Evolutionary conservation across 2,797 vertebrate species (phyloP), one percentile per base, ranked within the genome.

Genomic region (Loriculus beryllinus): DNA sequence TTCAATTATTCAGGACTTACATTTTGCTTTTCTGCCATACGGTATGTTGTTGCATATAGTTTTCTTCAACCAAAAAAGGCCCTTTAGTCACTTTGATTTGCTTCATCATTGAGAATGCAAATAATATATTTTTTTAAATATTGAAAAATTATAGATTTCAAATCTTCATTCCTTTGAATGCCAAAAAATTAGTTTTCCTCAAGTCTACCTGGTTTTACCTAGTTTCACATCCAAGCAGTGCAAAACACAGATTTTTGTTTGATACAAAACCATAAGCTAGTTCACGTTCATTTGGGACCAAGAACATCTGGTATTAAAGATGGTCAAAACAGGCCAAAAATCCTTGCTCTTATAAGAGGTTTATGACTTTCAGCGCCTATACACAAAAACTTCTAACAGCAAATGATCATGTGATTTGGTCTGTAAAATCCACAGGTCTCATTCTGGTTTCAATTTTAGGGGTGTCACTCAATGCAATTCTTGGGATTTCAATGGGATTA

Each of bases 371-470:
- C 20, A 37, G 15, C 39, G 31, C 51, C 42, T 40, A 31, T 59
- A 26, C 26, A n/a, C 28, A 63, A 25, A 45, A 84, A 74, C 37
- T 64, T 86, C 33, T 69, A 63, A 84, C 5, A 76, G 35, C 54
- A 86, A 77, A n/a, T 52, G 29, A 19, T 57, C 40, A 56, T 68
- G 71, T 74, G 65, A 67, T 60, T 87, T 64, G 19, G 11, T 59
- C 19, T n/a, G 14, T 54, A 40, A 78, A 90, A 88, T 75, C 22
- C 31, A 57, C 68, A 80, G 77, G 29, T 88, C 31, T 79, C 26
- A 21, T 67, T 88, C 82, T 96, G 83, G 25, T 77, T 90, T 93
- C 80, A 74, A 77, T 94, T 91, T 87, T 49, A 45, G 45, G 63
- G 40, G 42, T 85, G 81, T 88, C 87, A 82, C 68, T 74, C 51